Evolutionary conservation across 2,113 vertebrate genomes (phyloP).

Genomic region (Plestiodon gilberti): DNA sequence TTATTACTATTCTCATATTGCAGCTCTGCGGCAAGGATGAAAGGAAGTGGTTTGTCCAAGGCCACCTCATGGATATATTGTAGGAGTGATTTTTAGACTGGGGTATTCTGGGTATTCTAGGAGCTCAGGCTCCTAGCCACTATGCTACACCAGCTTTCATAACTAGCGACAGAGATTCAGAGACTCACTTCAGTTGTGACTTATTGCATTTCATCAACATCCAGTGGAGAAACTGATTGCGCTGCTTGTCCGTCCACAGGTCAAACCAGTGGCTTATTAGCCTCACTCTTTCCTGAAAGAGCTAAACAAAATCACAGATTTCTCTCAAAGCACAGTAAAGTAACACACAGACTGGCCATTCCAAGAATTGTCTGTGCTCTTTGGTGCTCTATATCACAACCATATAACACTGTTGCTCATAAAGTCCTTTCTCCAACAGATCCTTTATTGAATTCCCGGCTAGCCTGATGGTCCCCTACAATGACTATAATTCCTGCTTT

Average conservation of each 20-base stretch:
- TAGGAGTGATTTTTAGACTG: no score
- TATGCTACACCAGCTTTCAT: no score
- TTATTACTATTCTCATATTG: no score
- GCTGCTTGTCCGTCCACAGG: conserved; percentile 86
- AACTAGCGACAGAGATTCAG: not conserved
- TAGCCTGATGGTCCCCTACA: not conserved
- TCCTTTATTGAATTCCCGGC: not conserved
- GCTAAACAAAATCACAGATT: conserved; percentile 60
- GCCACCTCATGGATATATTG: no score
- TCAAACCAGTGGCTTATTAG: conserved; percentile 89
- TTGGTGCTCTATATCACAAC: not conserved
- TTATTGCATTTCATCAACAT: conserved; percentile 79
- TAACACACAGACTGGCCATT: not conserved
- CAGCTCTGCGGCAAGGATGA: no score
- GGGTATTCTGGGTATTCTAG: no score
- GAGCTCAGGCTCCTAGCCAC: no score
- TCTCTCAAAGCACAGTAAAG: not conserved
- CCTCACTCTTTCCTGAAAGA: conserved; percentile 86
- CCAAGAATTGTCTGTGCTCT: not conserved
- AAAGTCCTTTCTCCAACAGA: not conserved
- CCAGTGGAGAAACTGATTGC: conserved; percentile 79
- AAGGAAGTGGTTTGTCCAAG: no score
- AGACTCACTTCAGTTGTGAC: conserved; percentile 84
- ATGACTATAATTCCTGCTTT: no score
- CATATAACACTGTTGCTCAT: not conserved